Base-by-base conservation (phyloP, 2,888 invertebrate species). In the Baronia brevicornis region DNA sequence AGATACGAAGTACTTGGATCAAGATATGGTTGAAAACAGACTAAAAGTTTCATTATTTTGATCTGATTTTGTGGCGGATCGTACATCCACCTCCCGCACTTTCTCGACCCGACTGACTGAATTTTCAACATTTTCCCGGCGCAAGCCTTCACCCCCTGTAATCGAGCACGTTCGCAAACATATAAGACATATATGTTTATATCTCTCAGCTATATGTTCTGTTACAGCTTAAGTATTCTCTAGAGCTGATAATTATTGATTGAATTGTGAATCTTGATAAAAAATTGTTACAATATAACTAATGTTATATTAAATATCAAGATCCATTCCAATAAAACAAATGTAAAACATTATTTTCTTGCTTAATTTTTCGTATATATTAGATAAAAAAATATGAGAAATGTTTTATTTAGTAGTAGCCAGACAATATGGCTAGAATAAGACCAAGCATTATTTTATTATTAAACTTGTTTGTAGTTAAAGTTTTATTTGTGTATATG, bases 81-180 rank as follows among this genome's bases (percentile, higher is more conserved):
- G 54, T 46, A 60, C 54, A 64, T 63, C 74, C 60, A 45, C 60
- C 72, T 58, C 58, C 46, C 65, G 59, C 72, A 70, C 63, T 66
- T 51, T 60, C 68, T 64, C 73, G 73, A 69, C 70, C 73, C 73
- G 74, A 84, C 80, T 80, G 80, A 68, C 80, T 70, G 75, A 73
- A 53, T 71, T 71, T 70, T 64, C 73, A 58, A 71, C 73, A 72
- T 74, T 80, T 69, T 74, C 82, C 82, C 77, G 75, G 84, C 80
- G 79, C 80, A 77, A 75, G 78, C 72, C 74, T 78, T 79, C 79
- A 75, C 75, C 80, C 78, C 78, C 71, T 73, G 78, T 73, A 75
- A 78, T 77, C 71, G 80, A 80, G 75, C 78, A 77, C 75, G 64
- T 70, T 73, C 61, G 57, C 66, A 60, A 64, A 71, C 63, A 72